Evolutionary conservation across 1,140 invertebrate species (phyloP).

Genomic region (Condylostylus longicornis): DNA sequence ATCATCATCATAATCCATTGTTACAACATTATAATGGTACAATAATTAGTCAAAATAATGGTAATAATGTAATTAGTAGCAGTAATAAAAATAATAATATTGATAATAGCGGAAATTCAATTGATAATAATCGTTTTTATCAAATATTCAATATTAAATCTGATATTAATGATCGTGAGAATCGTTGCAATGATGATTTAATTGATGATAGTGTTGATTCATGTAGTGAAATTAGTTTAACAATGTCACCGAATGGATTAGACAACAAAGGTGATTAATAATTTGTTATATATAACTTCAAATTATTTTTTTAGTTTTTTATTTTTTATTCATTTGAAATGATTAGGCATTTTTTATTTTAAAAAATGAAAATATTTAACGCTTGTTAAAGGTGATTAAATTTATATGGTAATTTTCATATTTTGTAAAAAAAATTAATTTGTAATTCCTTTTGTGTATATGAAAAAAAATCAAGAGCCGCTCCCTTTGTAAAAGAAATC

Average conservation of each 20-base stretch:
- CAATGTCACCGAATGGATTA: conserved; percentile 26
- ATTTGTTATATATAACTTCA: neutral
- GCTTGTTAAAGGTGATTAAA: neutral
- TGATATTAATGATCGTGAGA: too few species aligned
- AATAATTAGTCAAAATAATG: too few species aligned
- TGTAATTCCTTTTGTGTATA: too few species aligned
- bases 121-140: too few species aligned
- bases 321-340: too few species aligned
- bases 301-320: too few species aligned
- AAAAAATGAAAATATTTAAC: neutral
- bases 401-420: neutral
- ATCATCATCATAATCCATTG: too few species aligned
- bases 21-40: too few species aligned
- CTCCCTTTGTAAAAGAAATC: too few species aligned
- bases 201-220: conserved; percentile 28
- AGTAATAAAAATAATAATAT: too few species aligned
- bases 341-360: neutral
- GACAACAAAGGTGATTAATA: conserved; percentile 21
- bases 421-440: conserved; percentile 12
- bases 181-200: conserved; percentile 22
- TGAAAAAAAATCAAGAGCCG: too few species aligned
- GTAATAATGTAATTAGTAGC: neutral
- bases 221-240: conserved; percentile 28
- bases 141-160: neutral
- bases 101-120: too few species aligned